A percentile compares a stretch with the other conserved stretches of the same genome.
These are phyloP conservation scores for Pandemis cinnamomeana DNA, from an alignment of 2,888 invertebrate genomes.

Conservation along the genomic window DNA sequence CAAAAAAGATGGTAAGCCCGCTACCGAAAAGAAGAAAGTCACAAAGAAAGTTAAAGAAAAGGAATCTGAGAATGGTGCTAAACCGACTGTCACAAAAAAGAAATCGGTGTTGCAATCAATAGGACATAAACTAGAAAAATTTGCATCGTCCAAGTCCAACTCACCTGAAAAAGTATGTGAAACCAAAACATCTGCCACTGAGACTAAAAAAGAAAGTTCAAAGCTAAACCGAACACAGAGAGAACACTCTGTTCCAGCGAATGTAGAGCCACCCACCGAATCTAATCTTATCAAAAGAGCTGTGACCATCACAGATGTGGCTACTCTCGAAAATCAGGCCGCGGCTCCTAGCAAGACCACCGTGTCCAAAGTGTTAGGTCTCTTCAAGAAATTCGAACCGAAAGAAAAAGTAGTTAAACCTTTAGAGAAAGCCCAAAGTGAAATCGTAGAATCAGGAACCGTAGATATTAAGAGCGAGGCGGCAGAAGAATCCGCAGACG, in stretches of 20 bases:
- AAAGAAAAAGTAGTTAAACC: conserved; percentile 74
- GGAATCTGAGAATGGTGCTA: conserved; percentile 60
- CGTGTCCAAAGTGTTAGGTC: conserved; percentile 90
- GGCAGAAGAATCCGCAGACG: conserved; percentile 54
- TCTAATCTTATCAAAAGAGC: conserved; percentile 88
- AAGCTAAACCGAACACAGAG: conserved; percentile 85
- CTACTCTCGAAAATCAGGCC: conserved; percentile 71
- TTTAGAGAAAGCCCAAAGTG: conserved; percentile 60
- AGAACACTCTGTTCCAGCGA: conserved; percentile 87
- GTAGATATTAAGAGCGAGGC: conserved; percentile 54
- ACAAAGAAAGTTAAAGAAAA: conserved; percentile 77
- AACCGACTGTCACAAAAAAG: conserved; percentile 79
- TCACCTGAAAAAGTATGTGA: conserved; percentile 78
- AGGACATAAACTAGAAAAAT: conserved; percentile 90
- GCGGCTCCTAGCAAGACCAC: conserved; percentile 85
- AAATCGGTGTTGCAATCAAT: conserved; percentile 89
- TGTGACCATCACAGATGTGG: conserved; percentile 88
- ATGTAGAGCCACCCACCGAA: conserved; percentile 83
- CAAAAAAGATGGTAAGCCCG: conserved; percentile 60
- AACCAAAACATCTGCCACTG: conserved; percentile 54
- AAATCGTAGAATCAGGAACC: conserved; percentile 52
- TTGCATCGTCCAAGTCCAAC: conserved; percentile 82
- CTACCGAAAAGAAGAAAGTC: conserved; percentile 74
- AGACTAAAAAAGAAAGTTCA: conserved; percentile 62
- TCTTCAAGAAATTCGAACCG: conserved; percentile 90